Conservation (phyloP, 2,888 invertebrate genomes). For the Nomada goodeniana region DNA sequence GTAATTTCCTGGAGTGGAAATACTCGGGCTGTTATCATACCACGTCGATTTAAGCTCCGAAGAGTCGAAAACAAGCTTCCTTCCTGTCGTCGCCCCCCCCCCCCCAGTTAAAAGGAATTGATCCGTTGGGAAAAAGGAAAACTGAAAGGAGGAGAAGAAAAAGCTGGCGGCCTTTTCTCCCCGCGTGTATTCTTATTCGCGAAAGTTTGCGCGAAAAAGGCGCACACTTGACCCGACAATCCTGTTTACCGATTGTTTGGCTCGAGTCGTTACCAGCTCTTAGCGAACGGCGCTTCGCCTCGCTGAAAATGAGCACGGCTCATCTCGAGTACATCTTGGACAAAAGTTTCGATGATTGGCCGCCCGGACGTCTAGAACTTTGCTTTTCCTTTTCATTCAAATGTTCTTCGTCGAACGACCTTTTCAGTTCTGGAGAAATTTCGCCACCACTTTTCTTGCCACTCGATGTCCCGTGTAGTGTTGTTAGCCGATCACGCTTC, state of each 20-base stretch:
- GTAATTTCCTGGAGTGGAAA: slow-evolving; percentile 23
- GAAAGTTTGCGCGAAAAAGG: not conserved
- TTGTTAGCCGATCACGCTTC: not conserved
- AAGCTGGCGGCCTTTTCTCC: not conserved
- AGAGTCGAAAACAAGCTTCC: slow-evolving; percentile 6
- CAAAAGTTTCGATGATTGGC: slow-evolving; percentile 57
- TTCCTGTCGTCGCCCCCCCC: too few species aligned
- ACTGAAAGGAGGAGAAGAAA: not conserved
- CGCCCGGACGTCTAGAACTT: slow-evolving; percentile 34
- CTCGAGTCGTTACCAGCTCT: slow-evolving; percentile 31
- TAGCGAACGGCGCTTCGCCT: slow-evolving; percentile 36
- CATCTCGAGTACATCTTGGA: slow-evolving; percentile 20
- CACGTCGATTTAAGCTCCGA: slow-evolving; percentile 27
- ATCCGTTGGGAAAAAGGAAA: not conserved
- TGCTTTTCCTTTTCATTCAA: slow-evolving; percentile 27
- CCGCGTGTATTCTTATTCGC: not conserved
- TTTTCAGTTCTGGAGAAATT: not conserved
- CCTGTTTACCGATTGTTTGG: slow-evolving; percentile 49
- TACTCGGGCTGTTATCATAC: slow-evolving; percentile 40
- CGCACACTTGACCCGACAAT: slow-evolving; percentile 29
- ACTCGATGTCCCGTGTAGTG: not conserved
- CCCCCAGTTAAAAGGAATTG: not conserved
- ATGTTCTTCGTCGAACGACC: slow-evolving; percentile 34
- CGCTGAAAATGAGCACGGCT: slow-evolving; percentile 39
- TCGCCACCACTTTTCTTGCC: not conserved